Base-by-base conservation (phyloP, 1,140 invertebrate species). In the Tribolium castaneum region DNA sequence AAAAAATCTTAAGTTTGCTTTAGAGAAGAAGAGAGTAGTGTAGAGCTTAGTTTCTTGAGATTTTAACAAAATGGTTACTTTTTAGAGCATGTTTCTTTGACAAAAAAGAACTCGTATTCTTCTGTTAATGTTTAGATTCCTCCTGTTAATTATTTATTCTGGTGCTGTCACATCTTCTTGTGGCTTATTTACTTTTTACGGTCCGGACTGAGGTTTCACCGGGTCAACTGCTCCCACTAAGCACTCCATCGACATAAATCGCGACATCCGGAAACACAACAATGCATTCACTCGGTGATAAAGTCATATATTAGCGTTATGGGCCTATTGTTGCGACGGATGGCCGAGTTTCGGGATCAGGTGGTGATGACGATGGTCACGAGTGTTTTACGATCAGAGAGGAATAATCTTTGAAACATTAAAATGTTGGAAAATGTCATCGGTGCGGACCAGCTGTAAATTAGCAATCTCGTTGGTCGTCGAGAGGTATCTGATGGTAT, bases 271-370 rank as follows among this genome's bases (percentile, higher is more conserved):
- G 70, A 72, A 72, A 50, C 70, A 72, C 22, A 72, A 72, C 39
- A 72, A 72, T 72, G 70, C 70, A 72, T 12, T 51, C 70, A 14
- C 19, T 50, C 34, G 14, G 14, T 72, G 70, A 72, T 72, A 72
- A 72, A 72, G 39, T 50, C 70, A 72, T 50, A 49, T 30, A 72
- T 72, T 72, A 59, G 5, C 22, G 34, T 72, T 72, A 51, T 72
- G 13, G 70, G 10, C 49, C 70, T 19, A 72, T 72, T 72, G 70
- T 72, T 50, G n/a, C 0, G 13, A 34, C 13, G 51, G 51, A 52
- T 19, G 39, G 39, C 39, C 39, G 39, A 45, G 39, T 45, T 45
- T 45, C 9, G 39, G 39, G 39, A 45, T 45, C 39, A 45, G 39
- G 39, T 45, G 39, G 9, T 6, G 34, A 1, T 45, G 39, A 30